Percentiles rank a stretch among this genome's conserved stretches.
Evolutionary conservation across 2,113 vertebrate species (phyloP).

Genomic region (Pongo pygmaeus): DNA sequence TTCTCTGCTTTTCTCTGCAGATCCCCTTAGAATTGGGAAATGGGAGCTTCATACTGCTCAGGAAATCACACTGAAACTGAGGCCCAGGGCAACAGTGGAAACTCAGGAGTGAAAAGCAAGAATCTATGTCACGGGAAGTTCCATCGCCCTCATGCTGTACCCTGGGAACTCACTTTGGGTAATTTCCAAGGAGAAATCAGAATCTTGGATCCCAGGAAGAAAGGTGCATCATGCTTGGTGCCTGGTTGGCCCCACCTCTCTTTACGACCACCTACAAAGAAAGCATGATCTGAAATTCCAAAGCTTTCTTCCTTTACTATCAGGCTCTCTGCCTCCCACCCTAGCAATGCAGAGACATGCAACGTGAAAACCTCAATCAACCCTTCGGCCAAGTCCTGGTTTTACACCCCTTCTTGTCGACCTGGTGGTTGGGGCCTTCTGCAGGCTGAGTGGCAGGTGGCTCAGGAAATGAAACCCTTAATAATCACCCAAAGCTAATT

Average conservation of each 20-base stretch:
- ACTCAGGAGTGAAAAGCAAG: conserved; percentile 60
- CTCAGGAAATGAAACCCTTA: background rate
- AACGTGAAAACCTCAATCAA: background rate
- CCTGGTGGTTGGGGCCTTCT: too few relatives aligned
- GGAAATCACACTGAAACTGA: conserved; percentile 86
- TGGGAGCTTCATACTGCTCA: conserved; percentile 77
- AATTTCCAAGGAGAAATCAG: too few relatives aligned
- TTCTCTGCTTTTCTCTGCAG: conserved; percentile 69
- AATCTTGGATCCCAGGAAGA: background rate
- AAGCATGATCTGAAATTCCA: background rate
- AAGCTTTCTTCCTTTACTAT: background rate
- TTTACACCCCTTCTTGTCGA: background rate
- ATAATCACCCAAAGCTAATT: background rate
- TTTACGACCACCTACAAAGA: background rate
- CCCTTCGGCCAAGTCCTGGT: too few relatives aligned
- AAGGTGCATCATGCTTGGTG: background rate
- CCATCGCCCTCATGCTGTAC: too few relatives aligned
- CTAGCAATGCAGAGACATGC: too few relatives aligned
- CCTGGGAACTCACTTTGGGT: too few relatives aligned
- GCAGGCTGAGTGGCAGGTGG: too few relatives aligned
- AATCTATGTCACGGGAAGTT: background rate
- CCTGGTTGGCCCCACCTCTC: too few relatives aligned
- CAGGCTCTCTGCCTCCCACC: background rate
- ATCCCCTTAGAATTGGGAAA: conserved; percentile 84
- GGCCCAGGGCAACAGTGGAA: conserved; percentile 68